Conservation (phyloP, 2,113 vertebrate genomes). For the Hemiprocne comata region DNA sequence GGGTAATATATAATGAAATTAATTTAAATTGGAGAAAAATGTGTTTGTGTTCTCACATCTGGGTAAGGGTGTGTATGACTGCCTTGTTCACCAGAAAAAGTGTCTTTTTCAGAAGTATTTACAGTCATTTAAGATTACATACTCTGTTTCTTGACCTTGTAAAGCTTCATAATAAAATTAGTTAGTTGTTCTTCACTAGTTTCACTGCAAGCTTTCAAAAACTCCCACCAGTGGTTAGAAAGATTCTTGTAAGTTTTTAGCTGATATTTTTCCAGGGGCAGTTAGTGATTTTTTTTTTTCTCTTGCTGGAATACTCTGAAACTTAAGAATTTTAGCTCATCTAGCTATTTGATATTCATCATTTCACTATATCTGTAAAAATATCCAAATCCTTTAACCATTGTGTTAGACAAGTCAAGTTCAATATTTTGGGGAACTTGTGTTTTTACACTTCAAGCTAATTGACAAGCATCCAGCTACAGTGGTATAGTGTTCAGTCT, state of each 20-base stretch:
- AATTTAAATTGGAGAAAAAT: background rate
- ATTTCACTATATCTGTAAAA: background rate
- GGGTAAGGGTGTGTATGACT: rapidly evolving
- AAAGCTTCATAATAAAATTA: background rate
- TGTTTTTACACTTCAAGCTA: background rate
- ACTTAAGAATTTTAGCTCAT: background rate
- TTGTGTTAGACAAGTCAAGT: background rate
- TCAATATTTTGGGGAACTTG: background rate
- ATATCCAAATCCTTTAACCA: background rate
- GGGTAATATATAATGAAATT: background rate
- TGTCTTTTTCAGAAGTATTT: background rate
- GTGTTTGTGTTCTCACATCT: background rate
- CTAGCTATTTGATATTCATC: background rate
- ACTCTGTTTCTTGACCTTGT: background rate
- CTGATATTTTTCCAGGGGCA: background rate
- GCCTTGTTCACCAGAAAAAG: background rate
- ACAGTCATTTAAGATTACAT: background rate
- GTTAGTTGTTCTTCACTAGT: background rate
- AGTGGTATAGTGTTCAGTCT: background rate
- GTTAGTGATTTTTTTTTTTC: background rate
- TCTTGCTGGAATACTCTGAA: background rate
- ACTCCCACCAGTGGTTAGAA: background rate
- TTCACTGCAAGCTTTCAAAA: background rate
- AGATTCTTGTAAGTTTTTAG: background rate
- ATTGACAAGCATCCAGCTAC: background rate